Evolutionary conservation across 2,113 vertebrate species (phyloP), one percentile per base, ranked within the genome.

Genomic region (Apus apus): DNA sequence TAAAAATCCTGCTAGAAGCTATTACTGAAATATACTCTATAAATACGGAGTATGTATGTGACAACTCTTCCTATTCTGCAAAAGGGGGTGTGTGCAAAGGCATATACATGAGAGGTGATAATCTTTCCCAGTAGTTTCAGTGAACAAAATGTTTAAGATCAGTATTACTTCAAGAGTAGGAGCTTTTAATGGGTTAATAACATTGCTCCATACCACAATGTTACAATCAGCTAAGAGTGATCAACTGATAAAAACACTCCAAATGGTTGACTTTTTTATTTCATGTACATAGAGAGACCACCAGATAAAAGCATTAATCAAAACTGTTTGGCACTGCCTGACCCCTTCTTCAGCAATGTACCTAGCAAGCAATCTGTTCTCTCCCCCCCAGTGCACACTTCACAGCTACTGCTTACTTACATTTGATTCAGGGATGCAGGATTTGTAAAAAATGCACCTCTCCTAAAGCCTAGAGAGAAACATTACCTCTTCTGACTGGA

Each of bases 71-170:
- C 34, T 23, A 3, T 21, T 75, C 61, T 78, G 60, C 43, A 64
- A 16, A 34, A 34, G 11, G 18, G 18, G 15, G 6, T 3, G 3
- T 9, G 18, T 34, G n/a, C 62, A 65, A 75, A 70, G 40, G 30
- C n/a, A 50, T 0, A 5, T 30, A 26, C 0, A 0, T 23, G 51
- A 51, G 36, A 67, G n/a, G 58, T 16, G 26, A 27, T 3, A 38
- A 40, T 36, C 67, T 20, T 17, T 43, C 40, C 30, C 19, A 46
- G 36, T 1, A 58, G 71, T 48, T 93, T 43, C 82, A 70, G 25
- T 1, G 2, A 85, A 62, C 30, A 79, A 50, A 67, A 54, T 23
- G 8, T 58, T 25, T 19, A 45, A 53, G 34, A 78, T 67, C 48
- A 90, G 56, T 22, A 38, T 77, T 70, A 45, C 20, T 43, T 22